These are phyloP conservation scores for Adelges cooleyi DNA, from an alignment of 1,140 invertebrate species.

Conservation along the genomic window DNA sequence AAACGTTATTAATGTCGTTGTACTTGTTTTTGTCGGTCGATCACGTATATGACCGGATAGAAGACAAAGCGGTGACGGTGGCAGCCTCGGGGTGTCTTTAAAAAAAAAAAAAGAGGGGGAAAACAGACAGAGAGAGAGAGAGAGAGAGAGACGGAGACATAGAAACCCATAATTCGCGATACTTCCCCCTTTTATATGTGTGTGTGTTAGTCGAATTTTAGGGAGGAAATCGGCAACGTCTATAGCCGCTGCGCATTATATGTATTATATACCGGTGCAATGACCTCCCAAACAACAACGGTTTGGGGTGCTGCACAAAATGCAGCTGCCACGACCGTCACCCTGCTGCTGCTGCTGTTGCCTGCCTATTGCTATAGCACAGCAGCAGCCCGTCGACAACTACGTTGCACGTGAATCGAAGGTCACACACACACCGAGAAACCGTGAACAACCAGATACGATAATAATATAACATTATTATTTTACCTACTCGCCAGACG, in stretches of 20 bases:
- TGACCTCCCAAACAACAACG: constrained; percentile 10
- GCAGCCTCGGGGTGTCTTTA: too few species aligned
- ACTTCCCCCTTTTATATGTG: too few species aligned
- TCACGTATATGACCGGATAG: too few species aligned
- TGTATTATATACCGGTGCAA: constrained; percentile 1
- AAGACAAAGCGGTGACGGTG: too few species aligned
- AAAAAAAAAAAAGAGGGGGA: neutral
- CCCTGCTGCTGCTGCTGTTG: neutral
- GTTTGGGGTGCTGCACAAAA: constrained; percentile 21
- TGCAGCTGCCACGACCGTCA: constrained; percentile 12
- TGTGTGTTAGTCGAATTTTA: neutral
- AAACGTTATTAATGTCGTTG: too few species aligned
- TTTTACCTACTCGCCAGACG: too few species aligned
- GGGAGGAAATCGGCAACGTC: constrained; percentile 27
- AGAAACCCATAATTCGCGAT: neutral
- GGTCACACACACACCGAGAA: neutral
- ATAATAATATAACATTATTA: too few species aligned
- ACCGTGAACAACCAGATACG: too few species aligned
- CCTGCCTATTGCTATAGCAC: too few species aligned
- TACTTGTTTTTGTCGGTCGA: too few species aligned
- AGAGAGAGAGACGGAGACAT: neutral
- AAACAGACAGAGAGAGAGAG: neutral
- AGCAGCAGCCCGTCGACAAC: neutral
- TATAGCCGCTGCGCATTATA: neutral
- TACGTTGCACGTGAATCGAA: constrained; percentile 11